phyloP scores from a whole-genome alignment of 2,797 vertebrate genomes.

The Brachymystax lenok region DNA sequence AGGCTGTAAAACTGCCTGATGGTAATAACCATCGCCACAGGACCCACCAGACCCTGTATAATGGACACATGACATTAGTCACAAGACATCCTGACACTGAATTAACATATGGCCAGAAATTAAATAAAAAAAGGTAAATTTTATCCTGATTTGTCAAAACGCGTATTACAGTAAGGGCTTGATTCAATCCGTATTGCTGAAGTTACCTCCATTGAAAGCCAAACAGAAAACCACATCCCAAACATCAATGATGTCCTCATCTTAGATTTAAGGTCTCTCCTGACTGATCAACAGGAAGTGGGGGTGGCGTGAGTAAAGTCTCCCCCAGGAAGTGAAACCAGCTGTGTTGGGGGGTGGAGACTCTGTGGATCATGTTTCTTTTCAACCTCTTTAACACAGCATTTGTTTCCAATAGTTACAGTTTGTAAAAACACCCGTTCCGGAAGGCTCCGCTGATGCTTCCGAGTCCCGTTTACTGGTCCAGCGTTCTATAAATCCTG shows the following conservation, averaged over 20 bases:
- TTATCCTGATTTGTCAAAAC: no score
- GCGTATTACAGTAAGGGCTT: no score
- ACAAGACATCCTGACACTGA: neutral
- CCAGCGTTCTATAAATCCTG: slow-evolving; percentile 57
- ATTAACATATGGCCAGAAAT: neutral
- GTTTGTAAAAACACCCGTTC: slow-evolving; percentile 63
- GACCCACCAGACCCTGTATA: neutral
- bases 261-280: no score
- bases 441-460: slow-evolving; percentile 55
- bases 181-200: no score
- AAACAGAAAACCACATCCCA: no score
- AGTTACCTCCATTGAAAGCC: no score
- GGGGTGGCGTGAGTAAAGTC: slow-evolving; percentile 16
- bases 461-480: slow-evolving; percentile 48
- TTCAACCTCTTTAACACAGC: slow-evolving; percentile 70
- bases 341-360: slow-evolving; percentile 34
- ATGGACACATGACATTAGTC: neutral
- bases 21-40: neutral
- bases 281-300: no score
- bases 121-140: slow-evolving; percentile 38
- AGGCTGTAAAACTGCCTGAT: slow-evolving; percentile 53
- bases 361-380: slow-evolving; percentile 68
- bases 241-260: no score
- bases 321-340: slow-evolving; percentile 46
- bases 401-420: slow-evolving; percentile 71